A percentile compares a stretch with the other conserved stretches of the same genome.
Evolutionary conservation across 2,888 invertebrate species (phyloP).

Genomic region (Eumacrocentrus americanus): DNA sequence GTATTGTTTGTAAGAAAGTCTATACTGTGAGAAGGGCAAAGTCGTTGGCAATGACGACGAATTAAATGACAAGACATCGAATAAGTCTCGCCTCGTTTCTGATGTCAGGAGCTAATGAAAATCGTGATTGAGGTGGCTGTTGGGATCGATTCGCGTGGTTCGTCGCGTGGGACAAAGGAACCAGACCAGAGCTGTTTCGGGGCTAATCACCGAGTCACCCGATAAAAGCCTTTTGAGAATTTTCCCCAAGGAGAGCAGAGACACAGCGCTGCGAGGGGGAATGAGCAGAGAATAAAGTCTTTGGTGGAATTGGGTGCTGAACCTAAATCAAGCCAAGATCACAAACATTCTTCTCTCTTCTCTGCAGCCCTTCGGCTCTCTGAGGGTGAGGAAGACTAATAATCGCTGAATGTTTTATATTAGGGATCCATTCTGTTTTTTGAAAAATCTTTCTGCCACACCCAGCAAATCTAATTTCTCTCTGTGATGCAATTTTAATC

Average conservation of each 20-base stretch:
- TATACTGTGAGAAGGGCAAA: too few species aligned
- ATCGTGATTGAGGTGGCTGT: conserved; percentile 50
- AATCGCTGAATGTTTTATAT: conserved; percentile 50
- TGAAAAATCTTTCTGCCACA: conserved; percentile 33
- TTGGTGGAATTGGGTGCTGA: conserved; percentile 23
- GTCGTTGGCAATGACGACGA: too few species aligned
- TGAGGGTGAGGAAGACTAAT: conserved; percentile 39
- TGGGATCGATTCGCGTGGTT: conserved; percentile 44
- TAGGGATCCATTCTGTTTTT: conserved; percentile 42
- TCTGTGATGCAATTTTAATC: conserved; percentile 51
- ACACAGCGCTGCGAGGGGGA: neutral
- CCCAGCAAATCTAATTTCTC: conserved; percentile 48
- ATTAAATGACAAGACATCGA: too few species aligned
- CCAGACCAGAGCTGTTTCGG: conserved; percentile 41
- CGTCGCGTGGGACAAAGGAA: conserved; percentile 37
- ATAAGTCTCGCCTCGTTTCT: too few species aligned
- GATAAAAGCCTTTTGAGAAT: conserved; percentile 32
- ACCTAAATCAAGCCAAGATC: conserved; percentile 31
- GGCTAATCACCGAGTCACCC: conserved; percentile 47
- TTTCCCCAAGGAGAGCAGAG: conserved; percentile 13
- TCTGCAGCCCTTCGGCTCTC: neutral
- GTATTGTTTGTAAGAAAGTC: neutral
- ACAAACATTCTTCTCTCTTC: conserved; percentile 42
- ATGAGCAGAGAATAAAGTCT: neutral
- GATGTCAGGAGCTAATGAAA: conserved; percentile 49